A percentile compares a stretch with the other conserved stretches of the same genome.
Conservation (phyloP, 2,888 invertebrate species). For the Monochamus alternatus region DNA sequence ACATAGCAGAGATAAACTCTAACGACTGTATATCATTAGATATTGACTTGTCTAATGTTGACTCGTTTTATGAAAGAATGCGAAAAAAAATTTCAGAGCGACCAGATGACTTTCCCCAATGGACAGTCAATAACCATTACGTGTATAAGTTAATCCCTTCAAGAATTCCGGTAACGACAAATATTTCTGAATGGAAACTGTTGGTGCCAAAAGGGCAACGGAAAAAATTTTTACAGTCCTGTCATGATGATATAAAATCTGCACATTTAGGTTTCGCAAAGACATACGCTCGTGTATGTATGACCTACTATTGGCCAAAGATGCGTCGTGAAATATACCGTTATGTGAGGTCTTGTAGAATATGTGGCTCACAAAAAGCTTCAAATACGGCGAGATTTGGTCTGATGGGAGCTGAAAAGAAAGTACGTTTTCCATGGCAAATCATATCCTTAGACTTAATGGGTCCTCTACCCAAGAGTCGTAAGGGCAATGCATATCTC, state of each 20-base stretch:
- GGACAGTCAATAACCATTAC: not conserved
- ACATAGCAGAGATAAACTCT: not conserved
- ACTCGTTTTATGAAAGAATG: slow-evolving; percentile 32
- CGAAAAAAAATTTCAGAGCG: slow-evolving; percentile 30
- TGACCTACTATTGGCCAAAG: slow-evolving; percentile 7
- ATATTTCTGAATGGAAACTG: slow-evolving; percentile 5
- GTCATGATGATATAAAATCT: not conserved
- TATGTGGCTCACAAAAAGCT: slow-evolving; percentile 1
- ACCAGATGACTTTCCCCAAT: slow-evolving; percentile 36
- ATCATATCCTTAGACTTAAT: not conserved
- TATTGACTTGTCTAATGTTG: slow-evolving; percentile 22
- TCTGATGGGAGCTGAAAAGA: not conserved
- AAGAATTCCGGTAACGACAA: not conserved
- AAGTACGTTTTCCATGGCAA: slow-evolving; percentile 5
- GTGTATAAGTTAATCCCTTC: slow-evolving; percentile 1
- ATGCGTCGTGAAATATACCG: not conserved
- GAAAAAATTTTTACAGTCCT: not conserved
- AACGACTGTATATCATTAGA: slow-evolving; percentile 6
- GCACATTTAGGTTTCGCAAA: slow-evolving; percentile 18
- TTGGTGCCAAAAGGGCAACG: slow-evolving; percentile 1
- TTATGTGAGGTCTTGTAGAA: not conserved
- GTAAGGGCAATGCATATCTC: not conserved
- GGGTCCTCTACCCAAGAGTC: slow-evolving; percentile 9
- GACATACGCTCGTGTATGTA: not conserved
- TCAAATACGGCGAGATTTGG: not conserved